Conservation (phyloP, 1,140 invertebrate species). For the Pachypsylla venusta region DNA sequence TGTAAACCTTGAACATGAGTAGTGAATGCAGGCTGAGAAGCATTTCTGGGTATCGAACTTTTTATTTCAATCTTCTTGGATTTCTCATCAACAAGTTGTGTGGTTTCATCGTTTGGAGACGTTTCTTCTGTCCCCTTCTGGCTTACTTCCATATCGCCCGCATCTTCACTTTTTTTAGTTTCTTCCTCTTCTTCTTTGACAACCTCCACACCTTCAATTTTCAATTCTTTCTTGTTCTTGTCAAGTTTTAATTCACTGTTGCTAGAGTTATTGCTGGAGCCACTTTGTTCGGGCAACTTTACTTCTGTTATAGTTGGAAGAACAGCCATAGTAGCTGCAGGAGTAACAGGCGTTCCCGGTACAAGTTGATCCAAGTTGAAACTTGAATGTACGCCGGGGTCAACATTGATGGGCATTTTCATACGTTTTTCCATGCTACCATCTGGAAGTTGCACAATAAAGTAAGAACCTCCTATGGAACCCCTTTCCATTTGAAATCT, state of each 20-base stretch:
- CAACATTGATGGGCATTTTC: slow-evolving; percentile 56
- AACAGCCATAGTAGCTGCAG: slow-evolving; percentile 66
- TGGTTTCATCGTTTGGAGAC: background rate
- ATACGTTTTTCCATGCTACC: slow-evolving; percentile 73
- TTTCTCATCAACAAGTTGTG: too few species aligned
- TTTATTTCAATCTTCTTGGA: slow-evolving; percentile 27
- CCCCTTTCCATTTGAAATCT: slow-evolving; percentile 73
- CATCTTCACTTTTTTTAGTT: slow-evolving; percentile 12
- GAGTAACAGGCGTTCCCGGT: slow-evolving; percentile 45
- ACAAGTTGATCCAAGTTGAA: slow-evolving; percentile 67
- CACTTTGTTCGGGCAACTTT: slow-evolving; percentile 48
- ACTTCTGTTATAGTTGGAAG: slow-evolving; percentile 75
- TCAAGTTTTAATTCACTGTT: slow-evolving; percentile 19
- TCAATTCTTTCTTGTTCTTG: slow-evolving; percentile 18
- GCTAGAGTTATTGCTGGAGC: slow-evolving; percentile 36
- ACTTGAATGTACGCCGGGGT: slow-evolving; percentile 83
- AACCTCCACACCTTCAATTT: slow-evolving; percentile 15
- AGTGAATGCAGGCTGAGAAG: slow-evolving; percentile 66
- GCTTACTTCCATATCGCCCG: background rate
- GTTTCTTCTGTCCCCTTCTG: background rate
- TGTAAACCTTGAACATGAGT: slow-evolving; percentile 59
- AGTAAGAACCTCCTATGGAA: slow-evolving; percentile 73
- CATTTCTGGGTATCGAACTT: slow-evolving; percentile 49
- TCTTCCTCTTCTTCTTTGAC: slow-evolving; percentile 31
- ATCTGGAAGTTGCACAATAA: slow-evolving; percentile 76